Evolutionary conservation across 2,888 invertebrate genomes (phyloP).

Genomic region (Galerucella nymphaeae): DNA sequence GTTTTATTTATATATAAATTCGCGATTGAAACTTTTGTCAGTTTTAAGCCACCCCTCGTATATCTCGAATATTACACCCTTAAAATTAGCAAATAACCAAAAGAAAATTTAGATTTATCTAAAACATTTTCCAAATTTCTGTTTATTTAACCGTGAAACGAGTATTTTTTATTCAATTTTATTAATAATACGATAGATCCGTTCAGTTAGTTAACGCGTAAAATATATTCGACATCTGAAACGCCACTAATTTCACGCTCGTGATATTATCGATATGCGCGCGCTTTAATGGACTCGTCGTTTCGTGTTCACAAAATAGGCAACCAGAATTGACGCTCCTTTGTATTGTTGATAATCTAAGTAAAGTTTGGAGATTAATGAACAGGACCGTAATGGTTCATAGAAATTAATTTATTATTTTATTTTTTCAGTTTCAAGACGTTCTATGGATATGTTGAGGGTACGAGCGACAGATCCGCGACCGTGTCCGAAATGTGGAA

Average conservation of each 20-base stretch:
- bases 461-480: slow-evolving; percentile 92
- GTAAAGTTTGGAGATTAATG: neutral
- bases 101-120: too few species aligned
- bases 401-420: too few species aligned
- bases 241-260: neutral
- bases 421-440: slow-evolving; percentile 73
- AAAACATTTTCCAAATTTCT: too few species aligned
- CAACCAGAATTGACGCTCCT: slow-evolving; percentile 38
- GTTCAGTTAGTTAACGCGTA: neutral
- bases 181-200: too few species aligned
- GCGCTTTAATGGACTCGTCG: slow-evolving; percentile 21
- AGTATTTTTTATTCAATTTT: too few species aligned
- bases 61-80: too few species aligned
- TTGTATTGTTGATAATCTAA: slow-evolving; percentile 35
- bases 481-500: slow-evolving; percentile 93
- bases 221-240: neutral
- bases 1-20: too few species aligned
- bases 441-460: slow-evolving; percentile 85
- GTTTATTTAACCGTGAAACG: too few species aligned
- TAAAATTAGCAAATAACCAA: too few species aligned
- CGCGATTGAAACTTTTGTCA: too few species aligned
- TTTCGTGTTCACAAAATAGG: slow-evolving; percentile 27
- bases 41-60: too few species aligned
- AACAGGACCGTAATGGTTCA: slow-evolving; percentile 16
- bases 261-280: slow-evolving; percentile 20